A percentile compares a stretch with the other conserved stretches of the same genome.
phyloP scores from a whole-genome alignment of 2,113 vertebrate genomes.

The Hippocampus barbouri region DNA sequence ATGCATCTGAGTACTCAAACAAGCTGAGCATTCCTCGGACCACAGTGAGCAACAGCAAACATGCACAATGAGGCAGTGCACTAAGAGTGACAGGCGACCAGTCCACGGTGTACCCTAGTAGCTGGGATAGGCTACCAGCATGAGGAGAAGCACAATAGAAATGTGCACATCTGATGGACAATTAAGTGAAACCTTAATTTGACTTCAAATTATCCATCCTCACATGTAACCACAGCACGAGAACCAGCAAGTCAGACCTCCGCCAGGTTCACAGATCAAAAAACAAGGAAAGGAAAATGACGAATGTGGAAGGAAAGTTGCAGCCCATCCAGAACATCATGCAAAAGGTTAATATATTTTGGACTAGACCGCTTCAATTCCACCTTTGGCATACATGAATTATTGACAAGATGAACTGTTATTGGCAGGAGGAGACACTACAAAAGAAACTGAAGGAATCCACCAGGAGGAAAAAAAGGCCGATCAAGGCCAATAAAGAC shows the following conservation, averaged over 20 bases:
- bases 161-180: too few relatives aligned
- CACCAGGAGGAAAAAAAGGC: constrained; percentile 69
- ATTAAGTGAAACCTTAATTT: not conserved
- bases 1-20: too few relatives aligned
- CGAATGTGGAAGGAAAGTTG: constrained; percentile 51
- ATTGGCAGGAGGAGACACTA: constrained; percentile 60
- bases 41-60: too few relatives aligned
- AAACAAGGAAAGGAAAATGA: constrained; percentile 42
- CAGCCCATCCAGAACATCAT: constrained; percentile 67
- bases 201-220: not conserved
- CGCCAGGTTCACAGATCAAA: constrained; percentile 38
- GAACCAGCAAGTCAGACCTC: constrained; percentile 60
- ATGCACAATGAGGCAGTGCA: too few relatives aligned
- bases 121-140: too few relatives aligned
- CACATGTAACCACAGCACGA: constrained; percentile 40
- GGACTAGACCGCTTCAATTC: not conserved
- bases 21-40: too few relatives aligned
- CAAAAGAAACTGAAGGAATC: constrained; percentile 54
- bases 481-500: constrained; percentile 49
- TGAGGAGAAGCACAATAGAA: too few relatives aligned
- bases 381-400: not conserved
- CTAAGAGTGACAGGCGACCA: too few relatives aligned
- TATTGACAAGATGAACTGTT: not conserved
- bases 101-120: too few relatives aligned
- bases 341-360: constrained; percentile 58